Base-by-base conservation (phyloP, 2,888 invertebrate genomes). In the Neuroscelio doddi region DNA sequence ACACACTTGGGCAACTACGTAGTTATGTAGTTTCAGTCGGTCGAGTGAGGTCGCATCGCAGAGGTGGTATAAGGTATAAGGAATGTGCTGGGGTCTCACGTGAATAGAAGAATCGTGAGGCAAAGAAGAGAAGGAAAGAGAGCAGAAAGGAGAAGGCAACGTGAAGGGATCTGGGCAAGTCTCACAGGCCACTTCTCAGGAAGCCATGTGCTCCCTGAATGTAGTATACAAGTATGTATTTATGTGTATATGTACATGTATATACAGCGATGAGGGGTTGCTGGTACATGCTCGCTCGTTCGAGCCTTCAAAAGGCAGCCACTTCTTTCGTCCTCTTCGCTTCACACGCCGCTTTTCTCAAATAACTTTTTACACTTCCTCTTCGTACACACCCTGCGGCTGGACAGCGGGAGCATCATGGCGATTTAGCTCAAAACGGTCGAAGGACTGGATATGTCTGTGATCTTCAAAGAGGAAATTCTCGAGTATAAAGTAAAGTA, bases 131-230 rank as follows among this genome's bases (percentile, higher is more conserved):
- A 51, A 36, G 34, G 30, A 56, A 38, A 42, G 55, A 45, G 24
- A 32, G 49, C 14, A 15, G 29, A 12, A 27, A 45, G 45, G 15
- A 38, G 52, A 36, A 38, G n/a, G 45, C 9, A 42, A 12, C 42
- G 44, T 15, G 61, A 49, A 21, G 36, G 1, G 32, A n/a, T n/a
- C 15, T 12, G 24, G 30, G 21, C 9, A 45, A 59, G 51, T 50
- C 59, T 64, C 67, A 72, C 69, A 71, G 72, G 56, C 71, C 70
- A 75, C 74, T 76, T 72, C 71, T 68, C 55, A 49, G 61, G 66
- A 74, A 75, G 63, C 68, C 71, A 72, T 67, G 69, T 53, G 38
- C 17, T 16, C 38, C 21, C 38, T 38, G 38, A 12, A 21, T 21
- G 12, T n/a, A 16, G 12, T 16, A 12, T 16, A 38, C 38, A 12